Base-by-base conservation (phyloP, 2,797 vertebrate species). In the Betta splendens region DNA sequence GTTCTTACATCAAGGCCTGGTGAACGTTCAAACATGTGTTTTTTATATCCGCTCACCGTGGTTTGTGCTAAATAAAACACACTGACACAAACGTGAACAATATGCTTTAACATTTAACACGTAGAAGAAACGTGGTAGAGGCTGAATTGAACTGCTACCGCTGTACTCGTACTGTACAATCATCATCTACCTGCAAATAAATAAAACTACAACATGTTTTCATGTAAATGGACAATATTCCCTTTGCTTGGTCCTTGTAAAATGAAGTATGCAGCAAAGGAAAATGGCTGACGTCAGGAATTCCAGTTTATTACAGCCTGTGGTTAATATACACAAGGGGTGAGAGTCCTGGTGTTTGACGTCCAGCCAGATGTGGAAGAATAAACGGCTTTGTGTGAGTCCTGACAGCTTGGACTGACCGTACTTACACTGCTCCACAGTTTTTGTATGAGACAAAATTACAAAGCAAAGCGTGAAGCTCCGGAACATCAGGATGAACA, bases 311-410 rank as follows among this genome's bases (percentile, higher is more conserved):
- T 15, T 65, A 35, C 64, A 80, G 72, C 66, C 6, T 53, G 69
- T 48, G 18, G 29, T 65, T 83, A 76, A 85, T 54, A 77, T 83
- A 77, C 57, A 82, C 74, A 83, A 47, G 54, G 31, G 77, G 77
- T 84, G 79, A 36, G 40, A 57, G 67, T 23, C 51, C 81, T 7
- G 50, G 52, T 49, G 78, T 69, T 81, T 80, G 38, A 80, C 62
- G 73, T 72, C 80, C 9, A 29, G 54, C 75, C 84, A 87, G 82
- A 89, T 83, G 81, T 78, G 77, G 3, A 53, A 52, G 69, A 49
- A 76, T 78, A 83, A 82, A 83, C 79, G 39, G 49, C n/a, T n/a
- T n/a, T n/a, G n/a, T n/a, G n/a, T n/a, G n/a, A n/a, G n/a, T n/a
- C n/a, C n/a, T n/a, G n/a, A n/a, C n/a, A n/a, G n/a, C n/a, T n/a